phyloP scores from a whole-genome alignment of 1,140 invertebrate genomes.

The Aphis craccivora region DNA sequence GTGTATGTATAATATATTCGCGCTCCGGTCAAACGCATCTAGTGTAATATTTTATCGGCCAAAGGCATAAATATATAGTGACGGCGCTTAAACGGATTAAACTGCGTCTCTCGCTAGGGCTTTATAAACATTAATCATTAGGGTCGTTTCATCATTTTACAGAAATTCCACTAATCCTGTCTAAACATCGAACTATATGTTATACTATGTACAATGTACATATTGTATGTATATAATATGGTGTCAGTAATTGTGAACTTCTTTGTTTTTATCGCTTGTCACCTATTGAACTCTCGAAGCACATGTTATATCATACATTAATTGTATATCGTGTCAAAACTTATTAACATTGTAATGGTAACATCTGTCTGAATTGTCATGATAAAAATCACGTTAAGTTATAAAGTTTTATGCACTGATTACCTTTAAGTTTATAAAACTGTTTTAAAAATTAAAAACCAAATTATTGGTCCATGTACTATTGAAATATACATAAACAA shows the following conservation, averaged over 20 bases:
- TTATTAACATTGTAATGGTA: no score
- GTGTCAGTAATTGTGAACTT: not conserved
- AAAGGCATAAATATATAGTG: constrained; percentile 30
- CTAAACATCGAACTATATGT: not conserved
- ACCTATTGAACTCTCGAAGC: no score
- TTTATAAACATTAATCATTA: constrained; percentile 39
- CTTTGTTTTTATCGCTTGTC: no score
- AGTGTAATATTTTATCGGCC: constrained; percentile 24
- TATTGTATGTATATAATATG: not conserved
- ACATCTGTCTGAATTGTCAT: no score
- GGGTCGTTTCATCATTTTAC: not conserved
- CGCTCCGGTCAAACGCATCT: not conserved
- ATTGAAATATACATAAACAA: not conserved
- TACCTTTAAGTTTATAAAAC: no score
- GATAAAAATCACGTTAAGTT: no score
- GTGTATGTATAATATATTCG: not conserved
- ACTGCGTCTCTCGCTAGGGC: not conserved
- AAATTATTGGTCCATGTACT: not conserved
- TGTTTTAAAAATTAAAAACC: no score
- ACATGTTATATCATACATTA: no score
- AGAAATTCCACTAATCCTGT: constrained; percentile 8
- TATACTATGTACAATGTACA: not conserved
- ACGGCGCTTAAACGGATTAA: constrained; percentile 45
- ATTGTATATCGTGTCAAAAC: no score
- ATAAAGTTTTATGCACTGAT: no score